Conservation (phyloP, 1,140 invertebrate species). For the Yoshiicerus persimilis region DNA sequence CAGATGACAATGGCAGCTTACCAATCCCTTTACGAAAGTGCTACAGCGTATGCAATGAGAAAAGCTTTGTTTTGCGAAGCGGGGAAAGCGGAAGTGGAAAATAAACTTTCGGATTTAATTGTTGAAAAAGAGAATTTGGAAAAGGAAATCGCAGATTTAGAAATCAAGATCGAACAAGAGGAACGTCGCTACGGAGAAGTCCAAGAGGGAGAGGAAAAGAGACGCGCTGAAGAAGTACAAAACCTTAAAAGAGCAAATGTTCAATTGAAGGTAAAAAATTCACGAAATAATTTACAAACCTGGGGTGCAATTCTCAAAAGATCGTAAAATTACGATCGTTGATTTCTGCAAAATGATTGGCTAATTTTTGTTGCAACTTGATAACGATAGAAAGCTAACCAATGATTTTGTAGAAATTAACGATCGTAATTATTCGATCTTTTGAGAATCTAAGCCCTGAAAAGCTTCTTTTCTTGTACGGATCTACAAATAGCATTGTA, state of each 20-base stretch:
- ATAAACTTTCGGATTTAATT: constrained; percentile 63
- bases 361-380: too few relatives aligned
- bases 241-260: constrained; percentile 91
- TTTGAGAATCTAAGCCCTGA: too few relatives aligned
- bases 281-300: neutral
- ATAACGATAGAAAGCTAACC: neutral
- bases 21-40: constrained; percentile 91
- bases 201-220: constrained; percentile 82
- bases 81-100: constrained; percentile 70
- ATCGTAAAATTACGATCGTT: too few relatives aligned
- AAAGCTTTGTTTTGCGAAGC: constrained; percentile 77
- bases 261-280: constrained; percentile 77
- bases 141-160: constrained; percentile 75
- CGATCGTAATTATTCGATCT: too few relatives aligned
- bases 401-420: neutral
- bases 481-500: too few relatives aligned
- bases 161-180: constrained; percentile 78
- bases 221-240: constrained; percentile 86
- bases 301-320: too few relatives aligned
- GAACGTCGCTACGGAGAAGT: constrained; percentile 81
- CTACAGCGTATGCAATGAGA: constrained; percentile 94
- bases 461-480: too few relatives aligned
- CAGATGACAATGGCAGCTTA: constrained; percentile 95
- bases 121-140: constrained; percentile 72
- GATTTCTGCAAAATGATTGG: too few relatives aligned